Evolutionary conservation across 2,888 invertebrate genomes (phyloP).

Genomic region (Thalpophila matura): DNA sequence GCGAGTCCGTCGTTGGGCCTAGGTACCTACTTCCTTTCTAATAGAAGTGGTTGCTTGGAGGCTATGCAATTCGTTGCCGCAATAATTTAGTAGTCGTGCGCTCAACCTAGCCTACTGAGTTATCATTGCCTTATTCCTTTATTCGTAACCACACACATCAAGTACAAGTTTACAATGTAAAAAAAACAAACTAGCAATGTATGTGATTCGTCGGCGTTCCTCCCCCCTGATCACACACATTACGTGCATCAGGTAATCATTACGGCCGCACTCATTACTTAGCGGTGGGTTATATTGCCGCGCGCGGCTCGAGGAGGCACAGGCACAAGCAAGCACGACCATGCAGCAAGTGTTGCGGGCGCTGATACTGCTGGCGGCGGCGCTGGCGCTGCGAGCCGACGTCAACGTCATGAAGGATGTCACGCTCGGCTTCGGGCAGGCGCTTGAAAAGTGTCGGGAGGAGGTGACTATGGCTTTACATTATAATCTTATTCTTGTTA

Average conservation of each 20-base stretch:
- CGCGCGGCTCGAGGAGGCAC: not conserved
- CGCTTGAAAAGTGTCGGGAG: slow-evolving; percentile 81
- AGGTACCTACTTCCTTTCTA: not conserved
- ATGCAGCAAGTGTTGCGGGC: slow-evolving; percentile 31
- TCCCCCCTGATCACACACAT: slow-evolving; percentile 31
- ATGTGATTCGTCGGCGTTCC: slow-evolving; percentile 11
- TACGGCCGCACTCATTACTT: not conserved
- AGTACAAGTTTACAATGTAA: slow-evolving; percentile 21
- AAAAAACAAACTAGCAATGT: slow-evolving; percentile 9
- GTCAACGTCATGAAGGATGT: slow-evolving; percentile 84
- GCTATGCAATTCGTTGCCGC: slow-evolving; percentile 10
- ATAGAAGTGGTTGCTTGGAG: not conserved
- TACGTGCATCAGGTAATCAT: slow-evolving; percentile 12
- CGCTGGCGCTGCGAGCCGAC: slow-evolving; percentile 58
- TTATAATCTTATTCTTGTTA: not conserved
- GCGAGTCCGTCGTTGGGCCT: not conserved
- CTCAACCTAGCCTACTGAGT: too few relatives aligned
- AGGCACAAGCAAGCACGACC: not conserved
- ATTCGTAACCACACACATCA: not conserved
- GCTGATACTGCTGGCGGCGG: slow-evolving; percentile 46
- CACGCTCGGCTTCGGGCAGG: slow-evolving; percentile 86
- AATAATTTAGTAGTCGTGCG: slow-evolving; percentile 11
- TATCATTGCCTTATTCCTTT: too few relatives aligned
- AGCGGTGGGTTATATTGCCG: slow-evolving; percentile 39
- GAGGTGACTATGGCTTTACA: slow-evolving; percentile 69